phyloP scores from a whole-genome alignment of 2,797 vertebrate species.

The Odontamblyopus rebecca region DNA sequence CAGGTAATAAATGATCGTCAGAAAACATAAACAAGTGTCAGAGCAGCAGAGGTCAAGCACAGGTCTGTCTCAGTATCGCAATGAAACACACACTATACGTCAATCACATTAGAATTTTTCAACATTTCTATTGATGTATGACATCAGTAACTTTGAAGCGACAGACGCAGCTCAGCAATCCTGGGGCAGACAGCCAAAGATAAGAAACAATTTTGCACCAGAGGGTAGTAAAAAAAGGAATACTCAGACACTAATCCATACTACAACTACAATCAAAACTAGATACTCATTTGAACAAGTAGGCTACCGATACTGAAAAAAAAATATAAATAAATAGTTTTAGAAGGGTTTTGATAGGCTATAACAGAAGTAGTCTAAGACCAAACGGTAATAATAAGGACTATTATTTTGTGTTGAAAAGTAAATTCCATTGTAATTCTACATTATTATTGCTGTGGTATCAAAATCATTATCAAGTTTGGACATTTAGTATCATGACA shows the following conservation, averaged over 20 bases:
- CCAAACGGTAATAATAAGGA: not conserved
- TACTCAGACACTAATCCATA: not conserved
- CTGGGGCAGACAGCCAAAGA: not conserved
- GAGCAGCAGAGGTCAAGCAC: conserved; percentile 43
- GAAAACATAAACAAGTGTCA: conserved; percentile 40
- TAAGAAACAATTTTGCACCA: not conserved
- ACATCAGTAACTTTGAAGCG: not conserved
- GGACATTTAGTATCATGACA: not conserved
- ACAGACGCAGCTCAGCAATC: not conserved
- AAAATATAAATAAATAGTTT: too few species aligned
- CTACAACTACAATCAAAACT: not conserved
- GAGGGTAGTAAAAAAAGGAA: too few species aligned
- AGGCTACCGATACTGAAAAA: too few species aligned
- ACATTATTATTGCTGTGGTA: not conserved
- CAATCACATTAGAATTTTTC: conserved; percentile 6
- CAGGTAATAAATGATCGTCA: conserved; percentile 51
- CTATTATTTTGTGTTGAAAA: not conserved
- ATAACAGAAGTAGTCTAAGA: too few species aligned
- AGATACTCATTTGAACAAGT: too few species aligned
- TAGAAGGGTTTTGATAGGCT: too few species aligned
- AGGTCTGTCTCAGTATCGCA: conserved; percentile 25
- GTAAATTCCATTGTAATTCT: not conserved
- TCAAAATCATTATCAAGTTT: not conserved
- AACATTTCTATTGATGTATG: conserved; percentile 7
- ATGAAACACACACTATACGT: conserved; percentile 25